Evolutionary conservation across 2,113 vertebrate species (phyloP), one percentile per base, ranked within the genome.

Genomic region (Triplophysa rosa): DNA sequence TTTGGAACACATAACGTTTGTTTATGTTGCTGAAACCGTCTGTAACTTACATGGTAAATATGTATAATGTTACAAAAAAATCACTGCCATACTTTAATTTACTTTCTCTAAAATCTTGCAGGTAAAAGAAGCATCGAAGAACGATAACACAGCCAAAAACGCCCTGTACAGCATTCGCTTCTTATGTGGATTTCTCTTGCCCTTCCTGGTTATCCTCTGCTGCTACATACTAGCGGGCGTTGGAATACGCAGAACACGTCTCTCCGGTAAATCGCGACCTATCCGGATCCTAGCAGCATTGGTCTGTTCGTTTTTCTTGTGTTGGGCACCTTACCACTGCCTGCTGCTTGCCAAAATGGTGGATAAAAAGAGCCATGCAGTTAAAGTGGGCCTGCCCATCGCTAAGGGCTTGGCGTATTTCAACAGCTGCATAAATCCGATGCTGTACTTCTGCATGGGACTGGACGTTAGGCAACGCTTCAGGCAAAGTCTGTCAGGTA

Each of bases 391-490:
- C 79, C 78, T 89, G 0, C 89, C 91, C 0, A 0, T 92, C 16
- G 88, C 90, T 0, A 89, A 83, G 1, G 84, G 83, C 1, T 6
- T 93, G 0, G 92, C 93, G 21, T 94, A 88, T 42, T 91, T 94
- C 13, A 94, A 93, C 87, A 94, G 94, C 81, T 94, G 93, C 1
- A 84, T 90, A 37, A 95, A 94, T 85, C 94, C 94, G 0, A 23
- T 94, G 71, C 16, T 95, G 62, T 95, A 94, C 82, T 93, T 94
- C 89, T 93, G 86, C 85, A 90, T 93, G 88, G 93, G 93, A 11
- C 76, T 92, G 68, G 82, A 91, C 0, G 66, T 83, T 33, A 88
- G 79, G 37, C 84, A 83, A 0, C 80, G 56, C 6, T 80, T 90
- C 59, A 73, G 77, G 8, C 88, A 88, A 75, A 90, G 86, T 47